phyloP scores from a whole-genome alignment of 2,113 vertebrate genomes.

The Lipophrys pholis region DNA sequence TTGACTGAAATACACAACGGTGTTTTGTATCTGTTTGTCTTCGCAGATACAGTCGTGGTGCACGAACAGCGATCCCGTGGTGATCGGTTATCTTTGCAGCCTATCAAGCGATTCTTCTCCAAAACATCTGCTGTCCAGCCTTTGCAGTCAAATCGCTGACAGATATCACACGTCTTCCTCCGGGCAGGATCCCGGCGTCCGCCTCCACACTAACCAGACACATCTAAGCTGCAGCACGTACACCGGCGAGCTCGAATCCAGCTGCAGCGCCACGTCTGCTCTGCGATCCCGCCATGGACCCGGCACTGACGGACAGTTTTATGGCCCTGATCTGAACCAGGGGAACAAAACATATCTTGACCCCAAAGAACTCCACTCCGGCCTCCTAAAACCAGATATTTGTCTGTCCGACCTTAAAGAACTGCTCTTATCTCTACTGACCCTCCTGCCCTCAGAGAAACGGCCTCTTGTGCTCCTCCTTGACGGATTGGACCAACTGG shows the following conservation, averaged over 20 bases:
- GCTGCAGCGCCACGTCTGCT: background rate
- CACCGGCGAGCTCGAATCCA: background rate
- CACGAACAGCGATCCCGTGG: conserved; percentile 70
- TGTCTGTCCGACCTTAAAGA: conserved; percentile 64
- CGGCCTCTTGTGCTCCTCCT: conserved; percentile 79
- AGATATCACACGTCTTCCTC: conserved; percentile 47
- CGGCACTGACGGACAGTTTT: background rate
- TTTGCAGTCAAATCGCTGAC: conserved; percentile 74
- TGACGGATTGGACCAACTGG: conserved; percentile 79
- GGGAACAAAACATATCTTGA: background rate
- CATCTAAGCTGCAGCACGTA: background rate
- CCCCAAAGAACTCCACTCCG: background rate
- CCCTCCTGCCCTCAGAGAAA: conserved; percentile 54
- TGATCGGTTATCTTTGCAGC: conserved; percentile 73
- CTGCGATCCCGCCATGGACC: background rate
- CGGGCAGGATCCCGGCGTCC: background rate
- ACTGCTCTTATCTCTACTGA: conserved; percentile 74
- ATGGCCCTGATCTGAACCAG: background rate
- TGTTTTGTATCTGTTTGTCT: conserved; percentile 4
- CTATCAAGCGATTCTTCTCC: conserved; percentile 47
- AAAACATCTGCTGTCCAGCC: conserved; percentile 67
- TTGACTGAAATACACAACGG: too few relatives aligned
- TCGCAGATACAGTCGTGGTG: conserved; percentile 82
- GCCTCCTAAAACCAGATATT: conserved; percentile 22
- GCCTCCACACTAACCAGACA: background rate